Percentiles rank a stretch among this genome's conserved stretches.
phyloP scores from a whole-genome alignment of 2,888 invertebrate species.

The Polymixis lichenea region DNA sequence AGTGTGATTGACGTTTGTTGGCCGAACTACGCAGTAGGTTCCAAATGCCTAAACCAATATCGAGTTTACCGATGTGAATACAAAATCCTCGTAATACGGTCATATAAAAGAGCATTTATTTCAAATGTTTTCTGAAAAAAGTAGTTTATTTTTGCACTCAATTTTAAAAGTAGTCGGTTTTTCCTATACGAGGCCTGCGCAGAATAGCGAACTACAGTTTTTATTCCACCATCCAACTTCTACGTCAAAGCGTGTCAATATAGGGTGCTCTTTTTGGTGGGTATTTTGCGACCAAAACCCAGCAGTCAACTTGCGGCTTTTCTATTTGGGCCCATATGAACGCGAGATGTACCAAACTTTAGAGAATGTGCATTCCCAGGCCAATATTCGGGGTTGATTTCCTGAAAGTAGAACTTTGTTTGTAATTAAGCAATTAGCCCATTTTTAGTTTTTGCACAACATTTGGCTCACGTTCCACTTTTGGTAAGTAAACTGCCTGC shows the following conservation, averaged over 20 bases:
- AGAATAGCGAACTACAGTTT: conserved; percentile 49
- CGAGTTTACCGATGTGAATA: background rate
- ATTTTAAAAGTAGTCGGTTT: conserved; percentile 40
- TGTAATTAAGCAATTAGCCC: conserved; percentile 55
- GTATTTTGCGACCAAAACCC: conserved; percentile 56
- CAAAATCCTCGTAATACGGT: background rate
- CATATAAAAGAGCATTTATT: conserved; percentile 8
- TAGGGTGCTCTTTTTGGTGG: conserved; percentile 52
- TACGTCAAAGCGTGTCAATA: conserved; percentile 63
- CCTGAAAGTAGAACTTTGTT: conserved; percentile 49
- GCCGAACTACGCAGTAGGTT: background rate
- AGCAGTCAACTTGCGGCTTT: conserved; percentile 50
- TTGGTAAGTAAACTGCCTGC: conserved; percentile 47
- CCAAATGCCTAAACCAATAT: background rate
- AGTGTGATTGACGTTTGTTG: conserved; percentile 51
- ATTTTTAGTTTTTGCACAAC: conserved; percentile 50
- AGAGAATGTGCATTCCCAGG: conserved; percentile 44
- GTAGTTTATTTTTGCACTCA: conserved; percentile 24
- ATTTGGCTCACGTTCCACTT: conserved; percentile 54
- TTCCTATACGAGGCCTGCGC: conserved; percentile 31
- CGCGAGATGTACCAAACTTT: conserved; percentile 39
- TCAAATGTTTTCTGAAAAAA: conserved; percentile 11
- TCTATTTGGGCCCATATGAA: conserved; percentile 57
- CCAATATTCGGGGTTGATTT: conserved; percentile 46
- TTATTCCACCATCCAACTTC: conserved; percentile 56